Evolutionary conservation across 2,888 invertebrate species (phyloP), one percentile per base, ranked within the genome.

Genomic region (Drosophila setosimentum): DNA sequence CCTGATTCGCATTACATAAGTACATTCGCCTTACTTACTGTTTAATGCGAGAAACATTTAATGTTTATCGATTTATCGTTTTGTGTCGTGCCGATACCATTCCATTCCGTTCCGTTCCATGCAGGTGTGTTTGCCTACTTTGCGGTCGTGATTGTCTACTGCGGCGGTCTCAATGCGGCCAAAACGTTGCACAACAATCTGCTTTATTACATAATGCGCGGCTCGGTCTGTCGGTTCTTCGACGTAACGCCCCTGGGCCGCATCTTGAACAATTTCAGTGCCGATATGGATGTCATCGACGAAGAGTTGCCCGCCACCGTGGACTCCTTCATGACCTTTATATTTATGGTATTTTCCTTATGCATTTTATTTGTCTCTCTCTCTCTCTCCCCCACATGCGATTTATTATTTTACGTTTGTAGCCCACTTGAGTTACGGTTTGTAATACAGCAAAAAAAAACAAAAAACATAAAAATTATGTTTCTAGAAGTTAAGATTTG

Each of bases 211-310:
- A 93, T 96, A 79, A 93, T 96, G 62, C 94, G 94, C 83, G 95
- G 94, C 85, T 95, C 96, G 57, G 76, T 91, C 71, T 94, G 95
- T 93, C 94, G 94, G 79, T 96, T 96, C 93, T 96, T 96, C 93
- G 96, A 96, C 92, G 94, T 95, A 78, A 95, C 95, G 80, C 96
- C 96, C 10, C 88, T 94, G 75, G 96, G 96, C 90, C 94, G 96
- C 89, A 94, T 96, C 81, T 93, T 96, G 61, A 95, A 95, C 93
- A 94, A 95, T 83, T 95, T 96, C 92, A 94, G 95, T 83, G 95
- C 95, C 93, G 96, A 96, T 92, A 93, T 95, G 89, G 95, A 95
- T 88, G 94, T 94, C 79, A 91, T 96, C 85, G 96, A 96, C 93
- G 94, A 94, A 87, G 94, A 94, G 78, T 93, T 96, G 75, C 95